These are phyloP conservation scores for Halocynthia aurantium DNA, from an alignment of 23 tunicate genomes.

Conservation along the genomic window DNA sequence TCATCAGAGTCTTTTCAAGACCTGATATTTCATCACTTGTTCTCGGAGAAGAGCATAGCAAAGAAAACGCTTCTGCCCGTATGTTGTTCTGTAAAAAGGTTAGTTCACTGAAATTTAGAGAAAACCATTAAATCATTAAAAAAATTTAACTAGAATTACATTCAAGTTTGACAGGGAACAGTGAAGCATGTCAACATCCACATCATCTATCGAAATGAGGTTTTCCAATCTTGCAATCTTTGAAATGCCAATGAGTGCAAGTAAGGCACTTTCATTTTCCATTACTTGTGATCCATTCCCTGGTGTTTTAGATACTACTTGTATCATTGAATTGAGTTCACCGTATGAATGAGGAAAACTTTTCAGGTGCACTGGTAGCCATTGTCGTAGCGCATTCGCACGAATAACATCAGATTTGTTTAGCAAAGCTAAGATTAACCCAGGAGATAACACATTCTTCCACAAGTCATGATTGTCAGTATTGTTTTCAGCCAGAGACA, in stretches of 20 bases:
- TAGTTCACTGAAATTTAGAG: neutral
- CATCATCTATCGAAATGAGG: constrained; percentile 7
- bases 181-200: constrained; percentile 21
- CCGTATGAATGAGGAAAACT: constrained; percentile 16
- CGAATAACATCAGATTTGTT: neutral
- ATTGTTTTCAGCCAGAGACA: neutral
- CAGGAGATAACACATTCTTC: constrained; percentile 14
- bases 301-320: neutral
- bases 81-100: constrained; percentile 11
- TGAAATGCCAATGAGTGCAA: constrained; percentile 34
- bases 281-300: neutral
- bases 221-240: constrained; percentile 27
- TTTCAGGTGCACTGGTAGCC: constrained; percentile 45
- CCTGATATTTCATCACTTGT: constrained; percentile 14
- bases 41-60: constrained; percentile 31
- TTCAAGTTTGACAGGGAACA: constrained; percentile 2
- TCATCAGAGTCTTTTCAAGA: constrained; percentile 28
- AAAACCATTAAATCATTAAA: neutral
- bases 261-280: neutral
- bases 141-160: neutral
- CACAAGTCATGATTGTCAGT: constrained; percentile 16
- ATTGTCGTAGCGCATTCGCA: constrained; percentile 32
- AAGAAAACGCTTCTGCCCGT: constrained; percentile 33
- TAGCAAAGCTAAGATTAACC: constrained; percentile 26
- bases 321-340: neutral